Conservation (phyloP, 2,113 vertebrate genomes). For the Oenanthe melanoleuca region DNA sequence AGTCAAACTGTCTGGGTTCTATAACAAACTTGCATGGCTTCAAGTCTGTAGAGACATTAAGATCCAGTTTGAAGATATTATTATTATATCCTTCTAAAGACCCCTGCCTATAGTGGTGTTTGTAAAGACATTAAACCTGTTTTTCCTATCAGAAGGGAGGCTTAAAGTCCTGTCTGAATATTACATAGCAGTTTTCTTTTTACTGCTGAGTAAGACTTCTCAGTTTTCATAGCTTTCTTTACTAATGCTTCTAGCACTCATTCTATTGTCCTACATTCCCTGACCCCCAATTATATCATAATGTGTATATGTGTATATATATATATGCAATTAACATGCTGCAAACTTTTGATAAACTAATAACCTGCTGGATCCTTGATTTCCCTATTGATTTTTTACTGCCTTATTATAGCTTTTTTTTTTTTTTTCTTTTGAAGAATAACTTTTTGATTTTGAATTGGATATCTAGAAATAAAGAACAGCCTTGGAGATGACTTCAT, state of each 20-base stretch:
- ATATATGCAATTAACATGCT: background rate
- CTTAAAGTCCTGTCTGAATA: background rate
- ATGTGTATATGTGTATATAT: background rate
- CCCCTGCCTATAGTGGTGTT: too few relatives aligned
- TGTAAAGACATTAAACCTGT: too few relatives aligned
- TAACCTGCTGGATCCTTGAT: constrained; percentile 27
- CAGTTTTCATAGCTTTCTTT: background rate
- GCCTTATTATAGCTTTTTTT: background rate
- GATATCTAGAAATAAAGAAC: background rate
- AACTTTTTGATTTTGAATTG: background rate
- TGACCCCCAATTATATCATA: background rate
- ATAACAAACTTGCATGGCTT: too few relatives aligned
- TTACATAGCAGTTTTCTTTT: background rate
- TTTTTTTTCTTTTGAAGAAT: background rate
- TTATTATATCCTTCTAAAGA: too few relatives aligned
- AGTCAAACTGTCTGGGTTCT: too few relatives aligned
- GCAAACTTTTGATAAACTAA: background rate
- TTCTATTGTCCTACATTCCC: background rate
- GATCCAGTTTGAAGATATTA: too few relatives aligned
- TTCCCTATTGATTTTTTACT: constrained; percentile 2
- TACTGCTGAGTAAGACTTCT: background rate
- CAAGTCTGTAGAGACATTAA: too few relatives aligned
- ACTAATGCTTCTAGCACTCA: background rate
- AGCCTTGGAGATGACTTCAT: background rate
- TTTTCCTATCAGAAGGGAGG: background rate